Percentiles rank a stretch among this genome's conserved stretches.
These are phyloP conservation scores for Botrylloides violaceus DNA, from an alignment of 23 tunicate species.

Conservation along the genomic window DNA sequence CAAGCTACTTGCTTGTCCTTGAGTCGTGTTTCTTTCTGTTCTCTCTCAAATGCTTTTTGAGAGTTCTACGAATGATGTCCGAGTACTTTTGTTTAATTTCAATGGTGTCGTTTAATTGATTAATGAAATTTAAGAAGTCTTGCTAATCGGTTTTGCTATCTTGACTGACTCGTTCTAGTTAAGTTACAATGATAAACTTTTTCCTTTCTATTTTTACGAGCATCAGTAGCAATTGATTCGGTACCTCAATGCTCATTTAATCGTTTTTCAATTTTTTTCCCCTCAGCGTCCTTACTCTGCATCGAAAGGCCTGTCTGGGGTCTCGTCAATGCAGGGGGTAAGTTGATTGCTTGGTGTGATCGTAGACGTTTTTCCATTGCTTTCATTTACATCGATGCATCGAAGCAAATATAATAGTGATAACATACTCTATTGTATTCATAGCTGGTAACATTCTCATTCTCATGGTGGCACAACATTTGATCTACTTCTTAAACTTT, in stretches of 20 bases:
- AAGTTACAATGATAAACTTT: too few relatives aligned
- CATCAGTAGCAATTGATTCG: too few relatives aligned
- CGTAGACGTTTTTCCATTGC: background rate
- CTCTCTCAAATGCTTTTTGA: too few relatives aligned
- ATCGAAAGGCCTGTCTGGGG: conserved; percentile 35
- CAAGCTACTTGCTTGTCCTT: conserved; percentile 1
- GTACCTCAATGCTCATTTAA: conserved; percentile 1
- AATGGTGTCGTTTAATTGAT: background rate
- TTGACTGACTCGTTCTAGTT: too few relatives aligned
- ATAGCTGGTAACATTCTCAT: too few relatives aligned
- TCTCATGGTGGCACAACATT: too few relatives aligned
- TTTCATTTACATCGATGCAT: too few relatives aligned
- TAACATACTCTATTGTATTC: too few relatives aligned
- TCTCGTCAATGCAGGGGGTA: conserved; percentile 29
- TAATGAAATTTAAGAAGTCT: background rate
- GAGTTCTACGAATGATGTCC: background rate
- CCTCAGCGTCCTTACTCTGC: conserved; percentile 86
- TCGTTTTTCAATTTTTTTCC: background rate
- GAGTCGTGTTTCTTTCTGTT: background rate
- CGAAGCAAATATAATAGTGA: too few relatives aligned
- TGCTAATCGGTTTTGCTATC: background rate
- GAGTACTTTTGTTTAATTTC: background rate
- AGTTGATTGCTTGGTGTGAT: conserved; percentile 6
- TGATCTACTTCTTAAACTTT: too few relatives aligned
- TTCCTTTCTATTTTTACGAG: background rate